Evolutionary conservation across 2,113 vertebrate species (phyloP), one percentile per base, ranked within the genome.

Genomic region (Heterotilapia buettikoferi): DNA sequence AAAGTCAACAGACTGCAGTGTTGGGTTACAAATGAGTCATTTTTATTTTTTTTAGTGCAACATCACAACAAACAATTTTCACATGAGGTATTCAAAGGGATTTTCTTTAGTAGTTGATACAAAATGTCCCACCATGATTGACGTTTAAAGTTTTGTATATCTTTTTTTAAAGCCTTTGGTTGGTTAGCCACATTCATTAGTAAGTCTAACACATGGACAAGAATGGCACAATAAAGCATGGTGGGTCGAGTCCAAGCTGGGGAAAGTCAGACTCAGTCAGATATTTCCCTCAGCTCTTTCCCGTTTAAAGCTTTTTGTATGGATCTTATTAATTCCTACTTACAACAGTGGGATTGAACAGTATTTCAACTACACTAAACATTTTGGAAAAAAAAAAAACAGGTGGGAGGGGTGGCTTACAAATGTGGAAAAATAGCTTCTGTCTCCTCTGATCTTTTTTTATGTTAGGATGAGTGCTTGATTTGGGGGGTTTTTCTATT

Each of bases 61-160:
- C 96, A 97, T 95, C 96, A 97, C 97, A 96, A 96, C 97, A 96
- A 97, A 97, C 96, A 97, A 96, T 96, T 96, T 95, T 97, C 95
- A 97, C 96, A 97, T 97, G 97, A 97, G 97, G 96, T 97, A 97
- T 97, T 97, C 96, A 97, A 96, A 97, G 96, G 90, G 95, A 96
- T 97, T 96, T 92, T 96, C 95, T 95, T 96, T 93, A 95, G 93
- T 95, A 94, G 93, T 95, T 93, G 94, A 95, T 97, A 97, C 94
- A 97, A 96, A 96, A 97, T 95, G 96, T 96, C 96, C 96, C 95
- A 96, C 95, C 94, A 96, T 96, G 96, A 96, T 96, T 96, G 95
- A 97, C 93, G 93, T 95, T 93, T 94, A 96, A 95, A 96, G 94
- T 96, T 94, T 96, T 94, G 94, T 95, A 93, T 95, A 95, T 94